Conservation (phyloP, 1,140 invertebrate species). For the Zaprionus vittiger region DNA sequence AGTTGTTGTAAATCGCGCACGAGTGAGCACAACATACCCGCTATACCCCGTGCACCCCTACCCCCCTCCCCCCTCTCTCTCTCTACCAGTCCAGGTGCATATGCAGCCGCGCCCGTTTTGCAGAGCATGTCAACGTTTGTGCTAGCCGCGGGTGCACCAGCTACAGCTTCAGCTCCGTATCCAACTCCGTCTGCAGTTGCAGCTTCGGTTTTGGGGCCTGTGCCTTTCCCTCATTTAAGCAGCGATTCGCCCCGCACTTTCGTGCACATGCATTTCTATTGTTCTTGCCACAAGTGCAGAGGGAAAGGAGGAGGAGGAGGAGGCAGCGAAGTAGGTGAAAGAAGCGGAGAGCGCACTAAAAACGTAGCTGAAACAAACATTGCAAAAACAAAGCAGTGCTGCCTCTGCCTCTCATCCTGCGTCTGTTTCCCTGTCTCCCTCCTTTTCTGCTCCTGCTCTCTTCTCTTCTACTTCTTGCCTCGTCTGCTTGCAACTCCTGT, state of each 20-base stretch:
- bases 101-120: slow-evolving; percentile 48
- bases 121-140: slow-evolving; percentile 52
- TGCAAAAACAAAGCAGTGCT: slow-evolving; percentile 44
- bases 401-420: slow-evolving; percentile 16
- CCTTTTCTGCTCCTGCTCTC: no score
- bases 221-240: slow-evolving; percentile 41
- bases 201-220: neutral
- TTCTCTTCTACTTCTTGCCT: neutral
- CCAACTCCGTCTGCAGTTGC: neutral
- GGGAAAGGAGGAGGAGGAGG: neutral
- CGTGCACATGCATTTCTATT: slow-evolving; percentile 77
- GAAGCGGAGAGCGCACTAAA: slow-evolving; percentile 31
- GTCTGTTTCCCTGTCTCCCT: neutral
- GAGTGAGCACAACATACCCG: slow-evolving; percentile 60
- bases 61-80: neutral
- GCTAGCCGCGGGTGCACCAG: slow-evolving; percentile 55
- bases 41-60: slow-evolving; percentile 12
- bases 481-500: slow-evolving; percentile 51
- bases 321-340: neutral
- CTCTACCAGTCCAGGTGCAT: slow-evolving; percentile 18
- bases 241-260: slow-evolving; percentile 50
- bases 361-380: slow-evolving; percentile 54
- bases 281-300: slow-evolving; percentile 53
- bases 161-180: neutral
- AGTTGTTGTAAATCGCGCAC: slow-evolving; percentile 73